Percentiles rank a stretch among this genome's conserved stretches.
Evolutionary conservation across 2,888 invertebrate species (phyloP).

Genomic region (Sympetrum striolatum): DNA sequence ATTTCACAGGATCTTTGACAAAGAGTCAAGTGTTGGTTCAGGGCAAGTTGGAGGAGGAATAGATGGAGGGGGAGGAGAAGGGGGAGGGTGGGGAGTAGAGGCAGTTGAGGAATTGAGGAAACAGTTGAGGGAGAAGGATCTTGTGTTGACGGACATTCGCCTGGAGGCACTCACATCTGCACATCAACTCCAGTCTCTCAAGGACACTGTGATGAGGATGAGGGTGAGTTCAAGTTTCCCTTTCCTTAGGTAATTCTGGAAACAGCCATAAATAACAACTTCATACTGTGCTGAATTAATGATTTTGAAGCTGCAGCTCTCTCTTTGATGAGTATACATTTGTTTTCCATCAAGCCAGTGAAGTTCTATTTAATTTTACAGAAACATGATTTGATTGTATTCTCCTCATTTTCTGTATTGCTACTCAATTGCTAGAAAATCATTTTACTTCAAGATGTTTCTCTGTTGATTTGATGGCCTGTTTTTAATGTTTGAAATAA

Average conservation of each 20-base stretch:
- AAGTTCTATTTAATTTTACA: too few relatives aligned
- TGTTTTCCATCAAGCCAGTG: too few relatives aligned
- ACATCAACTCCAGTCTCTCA: conserved; percentile 94
- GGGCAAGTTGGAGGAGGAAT: background rate
- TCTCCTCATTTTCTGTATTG: too few relatives aligned
- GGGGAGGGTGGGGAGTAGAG: conserved; percentile 50
- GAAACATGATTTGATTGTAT: too few relatives aligned
- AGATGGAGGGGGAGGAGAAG: conserved; percentile 40
- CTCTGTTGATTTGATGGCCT: too few relatives aligned
- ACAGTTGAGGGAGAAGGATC: conserved; percentile 93
- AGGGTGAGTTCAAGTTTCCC: conserved; percentile 67
- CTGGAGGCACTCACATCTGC: conserved; percentile 96
- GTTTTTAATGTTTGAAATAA: too few relatives aligned
- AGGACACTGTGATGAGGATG: conserved; percentile 97
- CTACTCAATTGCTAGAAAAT: too few relatives aligned
- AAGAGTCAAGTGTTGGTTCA: conserved; percentile 47
- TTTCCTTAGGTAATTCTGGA: background rate
- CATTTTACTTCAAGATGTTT: too few relatives aligned
- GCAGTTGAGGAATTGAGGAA: conserved; percentile 83
- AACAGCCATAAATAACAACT: background rate
- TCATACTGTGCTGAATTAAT: background rate
- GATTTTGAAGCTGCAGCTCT: too few relatives aligned
- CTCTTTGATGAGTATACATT: too few relatives aligned
- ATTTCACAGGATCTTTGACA: conserved; percentile 48
- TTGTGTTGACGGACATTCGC: conserved; percentile 94